Evolutionary conservation across 2,113 vertebrate genomes (phyloP).

Genomic region (Zootoca vivipara): DNA sequence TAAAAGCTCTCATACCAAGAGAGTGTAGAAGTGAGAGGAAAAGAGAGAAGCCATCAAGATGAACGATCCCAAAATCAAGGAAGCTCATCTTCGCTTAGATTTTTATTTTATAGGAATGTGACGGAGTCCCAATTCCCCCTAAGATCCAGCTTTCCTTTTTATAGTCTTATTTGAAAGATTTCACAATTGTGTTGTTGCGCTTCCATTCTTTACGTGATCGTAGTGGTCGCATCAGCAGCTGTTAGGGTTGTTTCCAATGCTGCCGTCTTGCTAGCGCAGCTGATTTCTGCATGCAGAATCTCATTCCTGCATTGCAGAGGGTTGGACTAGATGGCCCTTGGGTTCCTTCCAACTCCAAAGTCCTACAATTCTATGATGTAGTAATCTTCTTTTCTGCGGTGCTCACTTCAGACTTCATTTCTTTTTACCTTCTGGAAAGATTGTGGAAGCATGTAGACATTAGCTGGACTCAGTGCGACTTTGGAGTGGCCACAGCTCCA

Average conservation of each 20-base stretch:
- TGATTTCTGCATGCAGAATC: neutral
- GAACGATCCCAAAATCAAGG: neutral
- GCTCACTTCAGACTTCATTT: neutral
- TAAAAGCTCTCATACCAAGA: neutral
- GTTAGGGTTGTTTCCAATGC: neutral
- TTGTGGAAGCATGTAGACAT: neutral
- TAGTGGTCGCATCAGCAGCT: neutral
- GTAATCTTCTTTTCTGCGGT: neutral
- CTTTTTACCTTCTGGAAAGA: neutral
- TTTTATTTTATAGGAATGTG: neutral
- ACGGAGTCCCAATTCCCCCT: conserved; percentile 10
- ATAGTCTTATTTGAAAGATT: neutral
- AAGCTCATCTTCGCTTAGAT: neutral
- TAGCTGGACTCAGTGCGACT: conserved; percentile 3
- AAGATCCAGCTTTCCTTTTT: conserved; percentile 16
- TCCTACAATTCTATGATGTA: neutral
- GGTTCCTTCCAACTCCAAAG: too few relatives aligned
- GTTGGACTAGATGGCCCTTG: too few relatives aligned
- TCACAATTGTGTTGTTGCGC: neutral
- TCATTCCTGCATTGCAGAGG: neutral
- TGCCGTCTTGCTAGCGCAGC: too few relatives aligned
- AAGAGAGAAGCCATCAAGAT: conserved; percentile 14
- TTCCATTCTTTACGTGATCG: neutral
- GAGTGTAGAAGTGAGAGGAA: neutral
- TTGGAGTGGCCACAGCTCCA: conserved; percentile 41